A percentile compares a stretch with the other conserved stretches of the same genome.
Evolutionary conservation across 2,797 vertebrate species (phyloP).

Genomic region (Apodemus agrarius): DNA sequence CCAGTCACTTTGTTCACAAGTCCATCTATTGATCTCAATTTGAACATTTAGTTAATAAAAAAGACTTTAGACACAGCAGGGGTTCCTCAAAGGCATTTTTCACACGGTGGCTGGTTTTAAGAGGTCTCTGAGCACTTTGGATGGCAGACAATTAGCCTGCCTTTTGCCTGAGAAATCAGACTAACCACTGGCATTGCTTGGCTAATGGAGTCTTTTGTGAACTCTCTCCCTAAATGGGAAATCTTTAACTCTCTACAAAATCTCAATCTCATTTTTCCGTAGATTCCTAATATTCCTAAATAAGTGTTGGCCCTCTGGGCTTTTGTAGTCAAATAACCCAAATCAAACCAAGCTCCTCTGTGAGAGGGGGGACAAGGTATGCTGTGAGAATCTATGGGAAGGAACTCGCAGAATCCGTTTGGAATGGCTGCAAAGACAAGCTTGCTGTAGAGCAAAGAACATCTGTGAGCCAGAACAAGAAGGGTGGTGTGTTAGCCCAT

Average conservation of each 20-base stretch:
- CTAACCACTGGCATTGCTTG: constrained; percentile 66
- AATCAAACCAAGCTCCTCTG: constrained; percentile 69
- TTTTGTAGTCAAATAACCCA: constrained; percentile 70
- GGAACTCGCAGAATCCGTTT: constrained; percentile 54
- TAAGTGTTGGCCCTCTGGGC: constrained; percentile 61
- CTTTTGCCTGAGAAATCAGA: constrained; percentile 74
- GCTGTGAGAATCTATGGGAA: constrained; percentile 45
- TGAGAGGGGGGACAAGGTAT: neutral
- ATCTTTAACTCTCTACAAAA: constrained; percentile 71
- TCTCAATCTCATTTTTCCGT: constrained; percentile 66
- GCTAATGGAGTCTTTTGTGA: constrained; percentile 69
- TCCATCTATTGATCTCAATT: constrained; percentile 55
- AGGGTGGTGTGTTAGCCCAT: neutral
- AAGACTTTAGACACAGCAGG: constrained; percentile 55
- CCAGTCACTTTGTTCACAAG: constrained; percentile 28
- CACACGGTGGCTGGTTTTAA: constrained; percentile 56
- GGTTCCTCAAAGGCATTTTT: constrained; percentile 63
- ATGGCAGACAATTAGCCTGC: constrained; percentile 67
- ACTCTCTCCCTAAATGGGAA: constrained; percentile 65
- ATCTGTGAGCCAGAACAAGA: neutral
- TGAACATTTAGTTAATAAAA: constrained; percentile 73
- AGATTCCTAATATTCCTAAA: constrained; percentile 76
- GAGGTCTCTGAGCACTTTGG: constrained; percentile 52
- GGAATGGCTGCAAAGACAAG: constrained; percentile 5
- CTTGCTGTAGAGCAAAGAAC: neutral